These are phyloP conservation scores for Sisyra terminalis DNA, from an alignment of 2,888 invertebrate genomes.

Conservation along the genomic window DNA sequence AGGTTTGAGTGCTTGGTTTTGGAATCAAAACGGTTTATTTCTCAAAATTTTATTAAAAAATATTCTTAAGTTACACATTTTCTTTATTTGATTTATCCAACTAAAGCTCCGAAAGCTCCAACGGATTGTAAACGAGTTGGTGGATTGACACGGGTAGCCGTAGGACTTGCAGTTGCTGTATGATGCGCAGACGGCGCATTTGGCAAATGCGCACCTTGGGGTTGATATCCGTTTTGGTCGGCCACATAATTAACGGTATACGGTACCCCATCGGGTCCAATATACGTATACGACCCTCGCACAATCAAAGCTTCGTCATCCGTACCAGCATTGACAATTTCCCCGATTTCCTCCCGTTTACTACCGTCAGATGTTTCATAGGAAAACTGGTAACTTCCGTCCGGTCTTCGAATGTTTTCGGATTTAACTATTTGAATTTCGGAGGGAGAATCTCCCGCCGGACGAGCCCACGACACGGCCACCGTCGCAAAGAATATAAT, in stretches of 20 bases:
- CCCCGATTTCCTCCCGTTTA: constrained; percentile 31
- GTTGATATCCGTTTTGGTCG: constrained; percentile 39
- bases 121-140: too few species aligned
- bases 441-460: constrained; percentile 9
- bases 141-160: too few species aligned
- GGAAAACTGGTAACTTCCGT: constrained; percentile 18
- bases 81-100: too few species aligned
- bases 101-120: too few species aligned
- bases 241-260: constrained; percentile 33
- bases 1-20: too few species aligned
- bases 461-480: constrained; percentile 6
- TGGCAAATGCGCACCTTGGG: constrained; percentile 16
- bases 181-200: background rate
- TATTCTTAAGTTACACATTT: too few species aligned
- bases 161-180: too few species aligned
- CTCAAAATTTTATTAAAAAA: too few species aligned
- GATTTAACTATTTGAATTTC: too few species aligned
- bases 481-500: constrained; percentile 3
- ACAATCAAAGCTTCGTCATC: constrained; percentile 28
- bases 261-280: constrained; percentile 28
- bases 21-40: too few species aligned
- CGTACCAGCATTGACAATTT: constrained; percentile 25
- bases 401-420: too few species aligned
- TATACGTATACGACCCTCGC: constrained; percentile 29
- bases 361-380: constrained; percentile 36